Evolutionary conservation across 2,113 vertebrate species (phyloP).

Genomic region (Saccopteryx bilineata): DNA sequence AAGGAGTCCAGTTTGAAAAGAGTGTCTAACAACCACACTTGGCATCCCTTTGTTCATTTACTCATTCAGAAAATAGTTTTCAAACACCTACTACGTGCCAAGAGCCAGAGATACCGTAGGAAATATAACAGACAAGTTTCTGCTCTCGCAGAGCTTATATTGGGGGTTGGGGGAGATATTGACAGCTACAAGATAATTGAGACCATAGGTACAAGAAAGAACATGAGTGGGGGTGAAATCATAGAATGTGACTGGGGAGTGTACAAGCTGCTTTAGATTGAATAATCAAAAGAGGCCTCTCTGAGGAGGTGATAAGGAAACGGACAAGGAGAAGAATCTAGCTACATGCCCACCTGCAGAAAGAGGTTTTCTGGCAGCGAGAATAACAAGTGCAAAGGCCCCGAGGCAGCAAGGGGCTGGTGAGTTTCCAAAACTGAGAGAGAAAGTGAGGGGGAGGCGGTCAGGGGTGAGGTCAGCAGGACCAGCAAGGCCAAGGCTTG

Average conservation of each 20-base stretch:
- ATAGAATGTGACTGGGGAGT: neutral
- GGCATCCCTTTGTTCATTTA: neutral
- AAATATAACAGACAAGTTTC: neutral
- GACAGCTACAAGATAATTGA: neutral
- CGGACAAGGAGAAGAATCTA: neutral
- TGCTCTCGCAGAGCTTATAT: neutral
- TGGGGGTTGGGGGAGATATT: neutral
- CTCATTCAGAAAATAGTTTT: neutral
- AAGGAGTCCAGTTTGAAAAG: neutral
- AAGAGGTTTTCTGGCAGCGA: neutral
- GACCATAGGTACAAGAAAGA: neutral
- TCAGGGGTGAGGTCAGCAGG: neutral
- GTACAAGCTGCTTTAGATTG: neutral
- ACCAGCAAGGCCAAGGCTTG: neutral
- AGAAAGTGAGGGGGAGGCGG: neutral
- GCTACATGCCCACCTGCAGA: neutral
- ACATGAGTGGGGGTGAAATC: neutral
- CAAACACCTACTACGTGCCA: neutral
- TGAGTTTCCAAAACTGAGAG: neutral
- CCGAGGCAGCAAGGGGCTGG: neutral
- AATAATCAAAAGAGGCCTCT: neutral
- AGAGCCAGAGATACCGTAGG: neutral
- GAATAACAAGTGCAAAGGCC: neutral
- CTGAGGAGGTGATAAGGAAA: neutral
- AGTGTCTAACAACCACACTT: neutral